Evolutionary conservation across 2,113 vertebrate genomes (phyloP).

Genomic region (Myotis lucifugus): DNA sequence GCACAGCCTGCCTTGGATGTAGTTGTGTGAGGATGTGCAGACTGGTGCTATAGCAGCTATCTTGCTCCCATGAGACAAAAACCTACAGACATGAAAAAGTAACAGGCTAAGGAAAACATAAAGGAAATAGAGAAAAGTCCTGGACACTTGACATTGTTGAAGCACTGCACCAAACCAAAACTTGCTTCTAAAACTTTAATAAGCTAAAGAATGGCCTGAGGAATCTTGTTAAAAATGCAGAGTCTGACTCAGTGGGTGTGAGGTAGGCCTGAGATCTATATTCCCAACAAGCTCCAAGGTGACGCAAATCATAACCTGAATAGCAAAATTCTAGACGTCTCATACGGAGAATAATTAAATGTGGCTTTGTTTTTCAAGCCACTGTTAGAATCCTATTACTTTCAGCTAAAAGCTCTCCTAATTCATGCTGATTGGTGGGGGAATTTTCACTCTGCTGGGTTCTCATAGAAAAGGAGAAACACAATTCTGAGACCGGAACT

Average conservation of each 20-base stretch:
- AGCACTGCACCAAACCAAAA: background rate
- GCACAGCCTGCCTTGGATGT: background rate
- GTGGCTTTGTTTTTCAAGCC: constrained; percentile 29
- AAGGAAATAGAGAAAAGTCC: background rate
- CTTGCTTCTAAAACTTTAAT: background rate
- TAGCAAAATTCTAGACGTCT: background rate
- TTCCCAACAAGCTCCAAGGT: background rate
- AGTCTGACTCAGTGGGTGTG: background rate
- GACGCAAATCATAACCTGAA: background rate
- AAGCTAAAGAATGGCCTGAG: background rate
- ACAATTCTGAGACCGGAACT: constrained; percentile 27
- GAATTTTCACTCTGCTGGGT: background rate
- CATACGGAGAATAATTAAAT: constrained; percentile 2
- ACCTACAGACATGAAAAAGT: background rate
- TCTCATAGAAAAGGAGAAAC: background rate
- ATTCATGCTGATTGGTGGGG: background rate
- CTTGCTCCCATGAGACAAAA: background rate
- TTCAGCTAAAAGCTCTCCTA: background rate
- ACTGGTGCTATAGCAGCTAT: background rate
- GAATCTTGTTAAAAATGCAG: constrained; percentile 7
- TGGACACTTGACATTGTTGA: background rate
- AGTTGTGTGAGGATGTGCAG: background rate
- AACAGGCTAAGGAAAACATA: background rate
- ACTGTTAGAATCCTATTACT: background rate
- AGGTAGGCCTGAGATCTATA: background rate